Base-by-base conservation (phyloP, 2,797 vertebrate genomes). In the Paedocypris micromegethes region DNA sequence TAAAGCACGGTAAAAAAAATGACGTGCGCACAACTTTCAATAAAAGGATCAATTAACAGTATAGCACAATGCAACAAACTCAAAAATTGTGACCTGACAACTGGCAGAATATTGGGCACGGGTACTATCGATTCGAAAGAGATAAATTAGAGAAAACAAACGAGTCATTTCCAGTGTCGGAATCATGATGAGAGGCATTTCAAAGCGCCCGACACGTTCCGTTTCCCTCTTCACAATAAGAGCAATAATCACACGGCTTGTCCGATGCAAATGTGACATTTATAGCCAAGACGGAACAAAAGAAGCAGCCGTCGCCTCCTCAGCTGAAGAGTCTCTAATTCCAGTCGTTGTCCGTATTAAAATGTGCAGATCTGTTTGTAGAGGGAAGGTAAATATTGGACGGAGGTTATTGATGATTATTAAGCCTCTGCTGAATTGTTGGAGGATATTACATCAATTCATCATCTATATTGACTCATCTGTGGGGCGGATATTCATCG, bases 221-320 rank as follows among this genome's bases (percentile, higher is more conserved):
- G 55, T 6, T 48, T 8, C 46, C 42, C 6, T 37, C 43, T 50
- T 53, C 49, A 23, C 42, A 4, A 46, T 46, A 5, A 37, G 45
- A 70, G 58, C 38, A 8, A 9, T 9, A 48, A 58, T 60, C 3
- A 45, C 48, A 55, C 55, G 48, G 52, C 23, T 64, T 5, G 42
- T 50, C 45, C 70, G 55, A 71, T 66, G 73, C 70, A 71, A 73
- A 75, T 78, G 58, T 78, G 73, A 71, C 68, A 71, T 75, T 78
- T 65, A 50, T 37, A 68, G n/a, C 9, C 3, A 68, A 39, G 40
- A 57, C 5, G 8, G 52, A 59, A 45, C 23, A 51, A 62, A 49
- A 9, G 39, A 48, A 48, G 39, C 45, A 7, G 4, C 6, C 8
- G 4, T 5, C 2, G 1, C 63, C 9, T 37, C 45, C 43, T 70